Base-by-base conservation (phyloP, 2,888 invertebrate genomes). In the Yponomeuta evonymella region DNA sequence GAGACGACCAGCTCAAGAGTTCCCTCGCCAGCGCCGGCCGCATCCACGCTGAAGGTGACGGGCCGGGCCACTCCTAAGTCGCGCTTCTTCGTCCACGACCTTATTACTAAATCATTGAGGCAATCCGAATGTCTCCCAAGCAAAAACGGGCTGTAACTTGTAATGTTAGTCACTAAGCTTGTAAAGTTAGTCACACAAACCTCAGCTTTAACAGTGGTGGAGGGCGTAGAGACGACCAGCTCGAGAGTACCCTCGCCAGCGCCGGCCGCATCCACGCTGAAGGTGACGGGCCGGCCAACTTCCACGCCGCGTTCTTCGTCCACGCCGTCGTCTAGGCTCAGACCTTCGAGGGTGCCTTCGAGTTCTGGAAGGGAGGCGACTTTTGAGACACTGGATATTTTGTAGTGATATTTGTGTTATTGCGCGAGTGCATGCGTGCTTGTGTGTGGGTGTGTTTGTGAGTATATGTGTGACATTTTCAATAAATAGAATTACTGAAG, bases 191-290 rank as follows among this genome's bases (percentile, higher is more conserved):
- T 51, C 15, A 51, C 11, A 51, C 94, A 94, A 68, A 97, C 97
- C 91, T 97, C 97, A 2, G 97, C 97, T 84, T 98, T 97, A 2
- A 98, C 97, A 2, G 98, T 98, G 36, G 92, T 93, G 70, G 97
- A 96, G 29, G 97, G 97, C 0, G 98, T 98, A 69, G 97, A 97
- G 0, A 98, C 98, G 0, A 98, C 98, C 23, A 98, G 92, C 80
- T 98, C 98, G 4, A 98, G 89, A 0, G 97, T 98, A 1, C 98
- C 98, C 85, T 98, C 97, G 0, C 98, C 98, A 2, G 98, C 98
- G 79, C 97, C 97, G 0, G 97, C 97, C 1, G 98, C 98, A 88
- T 98, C 98, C 58, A 98, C 98, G 76, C 97, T 97, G 83, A 98
- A 98, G 0, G 97, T 98, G 0, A 97, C 96, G 0, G 97, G 96